Evolutionary conservation across 2,797 vertebrate species (phyloP).

Genomic region (Lacerta agilis): DNA sequence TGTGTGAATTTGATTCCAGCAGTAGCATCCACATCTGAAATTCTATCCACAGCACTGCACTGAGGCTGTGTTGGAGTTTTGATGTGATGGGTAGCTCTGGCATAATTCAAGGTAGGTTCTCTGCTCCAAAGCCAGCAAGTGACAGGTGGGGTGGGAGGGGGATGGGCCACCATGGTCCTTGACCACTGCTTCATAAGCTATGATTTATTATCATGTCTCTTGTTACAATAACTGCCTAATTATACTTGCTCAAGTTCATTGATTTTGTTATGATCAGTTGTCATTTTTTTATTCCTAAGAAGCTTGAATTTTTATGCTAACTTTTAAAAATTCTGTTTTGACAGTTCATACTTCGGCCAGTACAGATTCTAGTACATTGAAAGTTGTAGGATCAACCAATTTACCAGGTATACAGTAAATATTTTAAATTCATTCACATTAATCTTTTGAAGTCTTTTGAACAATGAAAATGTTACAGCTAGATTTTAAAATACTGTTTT

Average conservation of each 20-base stretch:
- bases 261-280: background rate
- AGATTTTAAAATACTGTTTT: background rate
- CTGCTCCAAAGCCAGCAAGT: background rate
- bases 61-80: background rate
- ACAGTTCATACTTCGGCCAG: constrained; percentile 12
- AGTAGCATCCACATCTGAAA: background rate
- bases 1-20: background rate
- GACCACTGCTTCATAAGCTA: background rate
- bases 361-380: constrained; percentile 19
- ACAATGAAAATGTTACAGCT: background rate
- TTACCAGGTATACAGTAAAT: constrained; percentile 61
- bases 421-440: constrained; percentile 7
- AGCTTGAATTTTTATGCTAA: constrained; percentile 14
- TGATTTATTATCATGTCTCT: background rate
- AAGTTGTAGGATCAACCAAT: constrained; percentile 66
- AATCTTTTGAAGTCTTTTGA: background rate
- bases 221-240: background rate
- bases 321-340: background rate
- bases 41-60: background rate
- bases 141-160: background rate
- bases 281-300: background rate
- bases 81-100: background rate
- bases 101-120: background rate
- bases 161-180: background rate
- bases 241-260: background rate